A percentile compares a stretch with the other conserved stretches of the same genome.
phyloP scores from a whole-genome alignment of 1,140 invertebrate species.

The Anoplolepis gracilipes region DNA sequence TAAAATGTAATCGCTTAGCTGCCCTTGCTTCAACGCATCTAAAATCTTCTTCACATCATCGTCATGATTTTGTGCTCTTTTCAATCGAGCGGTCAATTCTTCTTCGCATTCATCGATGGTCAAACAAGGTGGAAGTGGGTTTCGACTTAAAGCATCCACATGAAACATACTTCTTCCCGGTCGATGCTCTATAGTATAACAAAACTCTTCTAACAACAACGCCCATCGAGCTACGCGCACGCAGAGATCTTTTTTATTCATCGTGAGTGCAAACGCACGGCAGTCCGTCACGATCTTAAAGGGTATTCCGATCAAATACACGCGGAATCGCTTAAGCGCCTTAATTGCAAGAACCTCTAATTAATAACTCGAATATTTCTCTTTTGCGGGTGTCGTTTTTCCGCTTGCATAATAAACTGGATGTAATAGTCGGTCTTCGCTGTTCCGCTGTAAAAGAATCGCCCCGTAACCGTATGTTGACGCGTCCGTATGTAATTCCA shows the following conservation, averaged over 20 bases:
- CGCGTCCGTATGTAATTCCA: background rate
- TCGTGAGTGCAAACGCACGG: background rate
- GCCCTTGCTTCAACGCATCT: too few relatives aligned
- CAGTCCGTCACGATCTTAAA: constrained; percentile 7
- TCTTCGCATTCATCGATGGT: too few relatives aligned
- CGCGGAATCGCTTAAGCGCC: background rate
- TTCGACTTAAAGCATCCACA: background rate
- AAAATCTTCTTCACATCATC: too few relatives aligned
- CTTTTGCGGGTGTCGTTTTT: background rate
- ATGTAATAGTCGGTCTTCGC: background rate
- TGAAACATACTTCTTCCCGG: background rate
- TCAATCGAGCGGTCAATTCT: too few relatives aligned
- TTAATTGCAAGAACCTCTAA: constrained; percentile 3
- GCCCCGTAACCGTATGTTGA: constrained; percentile 8
- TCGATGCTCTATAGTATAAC: background rate
- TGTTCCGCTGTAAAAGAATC: background rate
- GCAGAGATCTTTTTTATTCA: constrained; percentile 8
- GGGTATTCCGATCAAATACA: background rate
- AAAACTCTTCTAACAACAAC: constrained; percentile 6
- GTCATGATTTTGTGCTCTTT: too few relatives aligned
- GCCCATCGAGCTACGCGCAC: constrained; percentile 11
- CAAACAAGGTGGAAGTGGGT: background rate
- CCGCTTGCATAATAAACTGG: background rate
- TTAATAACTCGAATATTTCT: background rate
- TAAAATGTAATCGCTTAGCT: too few relatives aligned